Base-by-base conservation (phyloP, 2,888 invertebrate species). In the Aricia artaxerxes region DNA sequence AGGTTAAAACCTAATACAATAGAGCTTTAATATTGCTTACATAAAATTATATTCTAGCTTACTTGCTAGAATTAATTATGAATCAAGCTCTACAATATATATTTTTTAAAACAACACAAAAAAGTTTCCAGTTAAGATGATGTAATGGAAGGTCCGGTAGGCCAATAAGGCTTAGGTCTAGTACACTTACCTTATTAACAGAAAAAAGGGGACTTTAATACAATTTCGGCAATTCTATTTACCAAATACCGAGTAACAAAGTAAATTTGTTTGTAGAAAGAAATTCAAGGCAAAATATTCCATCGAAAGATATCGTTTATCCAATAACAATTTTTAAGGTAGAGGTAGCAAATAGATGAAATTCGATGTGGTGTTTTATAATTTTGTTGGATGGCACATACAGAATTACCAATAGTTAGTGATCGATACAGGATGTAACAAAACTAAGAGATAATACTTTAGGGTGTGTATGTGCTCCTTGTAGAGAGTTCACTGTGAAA, bases 101-200 rank as follows among this genome's bases (percentile, higher is more conserved):
- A 24, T 24, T 24, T 24, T 24, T 24, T 24, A 24, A 24, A 24
- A 69, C 31, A 64, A 61, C 9, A 64, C 64, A 31, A 9, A 64
- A 61, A 64, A 64, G 6, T 64, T 64, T 64, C 64, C 24, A 11
- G 9, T 73, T 40, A 40, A 11, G 73, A 73, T 16, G 73, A 73
- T 44, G 49, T 35, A 69, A 69, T 69, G 35, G 1, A 75, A n/a
- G 13, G 49, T 75, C 73, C 44, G 9, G 49, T 1, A 49, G 9
- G 31, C 73, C 40, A 75, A 49, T 49, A 75, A 75, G 44, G 49
- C 24, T 75, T 24, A n/a, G 73, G 24, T 4, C 44, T 44, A 73
- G 73, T n/a, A 73, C 40, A 75, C 73, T 75, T 24, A 49, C 49
- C 44, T 75, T 75, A 75, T 75, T 75, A 75, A 75, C 73, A 75